These are phyloP conservation scores for Polypedilum vanderplanki DNA, from an alignment of 1,140 invertebrate species.

Conservation along the genomic window DNA sequence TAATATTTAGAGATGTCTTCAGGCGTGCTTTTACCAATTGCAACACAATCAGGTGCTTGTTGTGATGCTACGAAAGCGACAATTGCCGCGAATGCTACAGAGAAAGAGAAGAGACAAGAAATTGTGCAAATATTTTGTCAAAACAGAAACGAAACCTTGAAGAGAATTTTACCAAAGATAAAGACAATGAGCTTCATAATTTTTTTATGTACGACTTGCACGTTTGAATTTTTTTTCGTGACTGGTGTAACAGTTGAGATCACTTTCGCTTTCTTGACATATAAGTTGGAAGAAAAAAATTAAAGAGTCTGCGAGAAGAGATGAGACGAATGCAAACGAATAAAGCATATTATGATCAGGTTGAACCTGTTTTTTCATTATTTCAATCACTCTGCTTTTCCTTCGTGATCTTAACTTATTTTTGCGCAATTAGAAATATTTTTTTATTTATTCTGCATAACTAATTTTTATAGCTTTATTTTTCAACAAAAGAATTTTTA, in stretches of 20 bases:
- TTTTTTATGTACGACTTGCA: neutral
- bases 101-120: neutral
- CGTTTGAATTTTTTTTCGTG: slow-evolving; percentile 11
- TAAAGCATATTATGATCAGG: neutral
- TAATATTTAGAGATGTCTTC: slow-evolving; percentile 24
- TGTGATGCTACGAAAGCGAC: neutral
- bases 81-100: neutral
- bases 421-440: slow-evolving; percentile 4
- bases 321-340: slow-evolving; percentile 4
- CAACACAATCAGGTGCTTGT: slow-evolving; percentile 21
- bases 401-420: neutral
- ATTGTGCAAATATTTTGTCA: neutral
- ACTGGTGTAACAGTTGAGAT: neutral
- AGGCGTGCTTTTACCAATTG: neutral
- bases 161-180: neutral
- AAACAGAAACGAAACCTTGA: neutral
- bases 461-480: neutral
- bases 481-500: neutral
- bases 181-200: slow-evolving; percentile 10
- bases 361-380: neutral
- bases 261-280: neutral
- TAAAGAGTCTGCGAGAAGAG: neutral
- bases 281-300: neutral
- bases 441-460: neutral
- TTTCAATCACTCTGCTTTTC: too few relatives aligned